Conservation (phyloP, 2,888 invertebrate genomes). For the Cecidostiba fungosa region DNA sequence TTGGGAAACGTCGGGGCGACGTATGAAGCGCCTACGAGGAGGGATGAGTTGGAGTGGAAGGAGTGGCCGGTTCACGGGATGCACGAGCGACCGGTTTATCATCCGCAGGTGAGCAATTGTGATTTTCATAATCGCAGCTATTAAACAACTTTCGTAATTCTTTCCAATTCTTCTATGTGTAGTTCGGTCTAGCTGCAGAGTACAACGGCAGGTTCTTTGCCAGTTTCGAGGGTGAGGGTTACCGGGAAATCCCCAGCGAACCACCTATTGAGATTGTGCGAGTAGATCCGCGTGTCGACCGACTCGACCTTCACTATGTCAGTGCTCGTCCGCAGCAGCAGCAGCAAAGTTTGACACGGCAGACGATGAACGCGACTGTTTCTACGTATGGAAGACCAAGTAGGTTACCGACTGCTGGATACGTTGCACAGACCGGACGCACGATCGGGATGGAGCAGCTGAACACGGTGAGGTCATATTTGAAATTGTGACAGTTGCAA, state of each 20-base stretch:
- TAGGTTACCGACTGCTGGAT: neutral
- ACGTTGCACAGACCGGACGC: neutral
- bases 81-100: constrained; percentile 77
- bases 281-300: constrained; percentile 68
- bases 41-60: constrained; percentile 74
- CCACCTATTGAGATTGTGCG: constrained; percentile 71
- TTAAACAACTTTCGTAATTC: too few relatives aligned
- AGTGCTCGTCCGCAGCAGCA: constrained; percentile 26
- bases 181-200: constrained; percentile 74
- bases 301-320: constrained; percentile 43
- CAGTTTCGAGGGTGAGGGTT: constrained; percentile 70
- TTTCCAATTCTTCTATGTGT: neutral
- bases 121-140: too few relatives aligned
- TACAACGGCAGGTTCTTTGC: constrained; percentile 73
- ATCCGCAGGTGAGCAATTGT: constrained; percentile 70
- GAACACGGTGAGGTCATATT: neutral
- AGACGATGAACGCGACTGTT: neutral
- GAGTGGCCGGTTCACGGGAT: constrained; percentile 78
- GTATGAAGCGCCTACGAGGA: constrained; percentile 73
- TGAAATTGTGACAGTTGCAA: too few relatives aligned
- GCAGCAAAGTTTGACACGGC: constrained; percentile 6
- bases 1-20: constrained; percentile 76
- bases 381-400: neutral
- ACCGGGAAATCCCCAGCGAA: constrained; percentile 72
- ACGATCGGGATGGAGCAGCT: neutral